Conservation (phyloP, 2,888 invertebrate genomes). For the Torymus texanus region DNA sequence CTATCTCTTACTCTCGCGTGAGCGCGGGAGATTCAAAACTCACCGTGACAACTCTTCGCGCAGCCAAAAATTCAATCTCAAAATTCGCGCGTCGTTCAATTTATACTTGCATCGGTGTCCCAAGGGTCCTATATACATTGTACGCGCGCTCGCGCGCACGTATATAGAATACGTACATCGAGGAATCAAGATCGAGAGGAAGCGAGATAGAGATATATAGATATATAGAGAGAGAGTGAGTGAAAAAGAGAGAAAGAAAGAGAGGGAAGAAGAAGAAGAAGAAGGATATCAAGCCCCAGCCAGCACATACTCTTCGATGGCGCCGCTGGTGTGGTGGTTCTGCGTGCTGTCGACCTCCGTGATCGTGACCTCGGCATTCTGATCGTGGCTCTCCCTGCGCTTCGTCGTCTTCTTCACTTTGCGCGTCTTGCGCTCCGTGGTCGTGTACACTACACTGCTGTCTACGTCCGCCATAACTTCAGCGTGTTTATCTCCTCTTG, state of each 20-base stretch:
- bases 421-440: slow-evolving; percentile 90
- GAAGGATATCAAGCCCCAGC: slow-evolving; percentile 67
- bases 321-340: slow-evolving; percentile 81
- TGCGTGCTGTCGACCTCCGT: slow-evolving; percentile 86
- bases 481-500: slow-evolving; percentile 19
- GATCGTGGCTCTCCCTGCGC: slow-evolving; percentile 86
- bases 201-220: slow-evolving; percentile 2
- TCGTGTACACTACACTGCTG: slow-evolving; percentile 89
- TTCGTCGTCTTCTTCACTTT: slow-evolving; percentile 93
- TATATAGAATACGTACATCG: neutral
- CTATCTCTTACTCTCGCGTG: neutral
- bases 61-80: too few relatives aligned
- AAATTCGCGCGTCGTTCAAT: too few relatives aligned
- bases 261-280: slow-evolving; percentile 25
- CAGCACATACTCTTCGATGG: slow-evolving; percentile 91
- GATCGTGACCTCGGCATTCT: slow-evolving; percentile 85
- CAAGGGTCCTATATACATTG: too few relatives aligned
- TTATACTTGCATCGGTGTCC: too few relatives aligned
- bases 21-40: slow-evolving; percentile 20
- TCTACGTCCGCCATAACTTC: slow-evolving; percentile 90
- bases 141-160: neutral
- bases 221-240: slow-evolving; percentile 16
- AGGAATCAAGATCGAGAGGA: slow-evolving; percentile 14
- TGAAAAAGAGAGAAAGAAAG: neutral
- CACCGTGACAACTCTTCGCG: too few relatives aligned